Percentiles rank a stretch among this genome's conserved stretches.
Conservation (phyloP, 2,113 vertebrate genomes). For the Microcebus jonahi region DNA sequence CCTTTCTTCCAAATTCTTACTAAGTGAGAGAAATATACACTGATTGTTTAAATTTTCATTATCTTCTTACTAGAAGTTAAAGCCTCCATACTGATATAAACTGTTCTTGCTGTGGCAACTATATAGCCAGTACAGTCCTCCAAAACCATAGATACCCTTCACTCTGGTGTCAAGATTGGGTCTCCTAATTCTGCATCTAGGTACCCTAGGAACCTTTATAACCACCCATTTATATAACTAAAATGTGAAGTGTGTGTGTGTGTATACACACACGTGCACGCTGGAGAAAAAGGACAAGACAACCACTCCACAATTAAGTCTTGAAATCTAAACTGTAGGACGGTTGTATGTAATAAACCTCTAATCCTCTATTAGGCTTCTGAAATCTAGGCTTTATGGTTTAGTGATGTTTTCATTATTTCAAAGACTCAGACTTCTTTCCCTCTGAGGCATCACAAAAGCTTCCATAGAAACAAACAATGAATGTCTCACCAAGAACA, state of each 20-base stretch:
- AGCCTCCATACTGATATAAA: neutral
- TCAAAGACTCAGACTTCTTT: slow-evolving; percentile 52
- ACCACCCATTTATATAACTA: neutral
- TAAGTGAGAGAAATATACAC: neutral
- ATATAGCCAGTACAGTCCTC: neutral
- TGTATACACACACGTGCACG: too few species aligned
- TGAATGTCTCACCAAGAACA: slow-evolving; percentile 48
- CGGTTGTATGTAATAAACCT: slow-evolving; percentile 51
- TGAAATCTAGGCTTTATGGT: slow-evolving; percentile 59
- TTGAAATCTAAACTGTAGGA: slow-evolving; percentile 10
- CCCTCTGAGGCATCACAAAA: slow-evolving; percentile 59
- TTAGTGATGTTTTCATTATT: slow-evolving; percentile 62
- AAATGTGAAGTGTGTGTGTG: neutral
- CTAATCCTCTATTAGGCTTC: neutral
- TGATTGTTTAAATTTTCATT: neutral
- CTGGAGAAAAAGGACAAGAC: neutral
- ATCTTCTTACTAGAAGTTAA: slow-evolving; percentile 3
- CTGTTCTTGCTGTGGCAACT: neutral
- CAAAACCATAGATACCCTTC: neutral
- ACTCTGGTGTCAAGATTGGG: neutral
- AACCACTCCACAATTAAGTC: slow-evolving; percentile 9
- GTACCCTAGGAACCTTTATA: neutral
- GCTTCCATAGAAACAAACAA: slow-evolving; percentile 53
- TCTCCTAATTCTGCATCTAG: neutral
- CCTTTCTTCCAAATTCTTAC: neutral